phyloP scores from a whole-genome alignment of 2,888 invertebrate species.

The Agonopterix alstromeriana region DNA sequence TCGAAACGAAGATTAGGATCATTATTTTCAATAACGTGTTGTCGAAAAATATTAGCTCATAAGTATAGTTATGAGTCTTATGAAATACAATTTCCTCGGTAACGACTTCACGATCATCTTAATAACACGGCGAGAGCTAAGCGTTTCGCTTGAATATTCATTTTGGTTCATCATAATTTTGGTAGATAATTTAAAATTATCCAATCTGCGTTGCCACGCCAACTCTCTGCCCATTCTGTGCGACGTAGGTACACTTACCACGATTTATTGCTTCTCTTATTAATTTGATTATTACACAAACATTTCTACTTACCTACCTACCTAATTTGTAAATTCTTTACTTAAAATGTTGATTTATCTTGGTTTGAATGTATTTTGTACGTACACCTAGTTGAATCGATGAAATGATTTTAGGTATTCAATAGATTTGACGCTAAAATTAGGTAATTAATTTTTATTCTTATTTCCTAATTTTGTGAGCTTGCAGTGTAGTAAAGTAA shows the following conservation, averaged over 20 bases:
- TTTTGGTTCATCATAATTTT: conserved; percentile 70
- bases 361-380: too few species aligned
- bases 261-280: conserved; percentile 56
- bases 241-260: conserved; percentile 28
- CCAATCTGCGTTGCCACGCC: conserved; percentile 44
- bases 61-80: conserved; percentile 73
- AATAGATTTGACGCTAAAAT: too few species aligned
- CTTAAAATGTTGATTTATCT: too few species aligned
- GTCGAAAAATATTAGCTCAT: conserved; percentile 70
- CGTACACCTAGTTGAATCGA: too few species aligned
- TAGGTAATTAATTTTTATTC: too few species aligned
- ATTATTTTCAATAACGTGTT: conserved; percentile 66
- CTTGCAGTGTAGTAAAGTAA: too few species aligned
- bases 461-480: too few species aligned
- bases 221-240: conserved; percentile 13
- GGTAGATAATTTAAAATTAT: conserved; percentile 69
- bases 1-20: conserved; percentile 25
- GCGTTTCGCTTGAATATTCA: conserved; percentile 73
- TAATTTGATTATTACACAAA: conserved; percentile 18
- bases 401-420: too few species aligned
- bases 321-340: too few species aligned
- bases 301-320: too few species aligned
- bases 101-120: conserved; percentile 73
- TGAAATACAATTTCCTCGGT: conserved; percentile 71
- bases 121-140: conserved; percentile 66